phyloP scores from a whole-genome alignment of 2,888 invertebrate genomes.

The Rhingia rostrata region DNA sequence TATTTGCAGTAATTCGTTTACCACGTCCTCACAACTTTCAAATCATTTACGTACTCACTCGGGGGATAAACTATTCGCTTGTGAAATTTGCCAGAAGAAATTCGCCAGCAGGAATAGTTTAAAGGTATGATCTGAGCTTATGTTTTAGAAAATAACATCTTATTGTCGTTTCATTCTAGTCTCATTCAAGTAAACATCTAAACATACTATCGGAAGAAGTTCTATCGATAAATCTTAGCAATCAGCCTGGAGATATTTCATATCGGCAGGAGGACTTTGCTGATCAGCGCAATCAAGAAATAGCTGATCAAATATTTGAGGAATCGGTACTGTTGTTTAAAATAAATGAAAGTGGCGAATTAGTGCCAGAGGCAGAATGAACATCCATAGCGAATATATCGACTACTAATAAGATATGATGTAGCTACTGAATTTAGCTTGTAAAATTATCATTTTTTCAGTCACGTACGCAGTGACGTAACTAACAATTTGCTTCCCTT shows the following conservation, averaged over 20 bases:
- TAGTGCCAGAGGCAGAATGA: conserved; percentile 17
- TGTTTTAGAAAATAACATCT: background rate
- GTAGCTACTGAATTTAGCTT: too few species aligned
- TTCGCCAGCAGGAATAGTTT: conserved; percentile 21
- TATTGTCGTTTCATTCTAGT: conserved; percentile 3
- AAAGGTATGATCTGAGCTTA: conserved; percentile 2
- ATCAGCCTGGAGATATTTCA: background rate
- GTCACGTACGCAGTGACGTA: too few species aligned
- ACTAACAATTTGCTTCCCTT: too few species aligned
- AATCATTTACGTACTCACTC: conserved; percentile 32
- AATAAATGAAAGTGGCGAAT: conserved; percentile 22
- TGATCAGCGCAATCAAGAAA: background rate
- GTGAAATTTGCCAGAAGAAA: conserved; percentile 3
- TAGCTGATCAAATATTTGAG: background rate
- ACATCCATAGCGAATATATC: background rate
- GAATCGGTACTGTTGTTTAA: conserved; percentile 35
- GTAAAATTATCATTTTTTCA: too few species aligned
- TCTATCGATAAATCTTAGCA: background rate
- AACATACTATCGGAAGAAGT: background rate
- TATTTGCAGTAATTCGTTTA: conserved; percentile 73
- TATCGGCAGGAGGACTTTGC: background rate
- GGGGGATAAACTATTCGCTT: conserved; percentile 18
- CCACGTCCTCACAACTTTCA: conserved; percentile 35
- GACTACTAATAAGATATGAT: background rate
- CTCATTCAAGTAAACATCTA: conserved; percentile 8